Evolutionary conservation across 2,113 vertebrate genomes (phyloP), one percentile per base, ranked within the genome.

Genomic region (Etheostoma cragini): DNA sequence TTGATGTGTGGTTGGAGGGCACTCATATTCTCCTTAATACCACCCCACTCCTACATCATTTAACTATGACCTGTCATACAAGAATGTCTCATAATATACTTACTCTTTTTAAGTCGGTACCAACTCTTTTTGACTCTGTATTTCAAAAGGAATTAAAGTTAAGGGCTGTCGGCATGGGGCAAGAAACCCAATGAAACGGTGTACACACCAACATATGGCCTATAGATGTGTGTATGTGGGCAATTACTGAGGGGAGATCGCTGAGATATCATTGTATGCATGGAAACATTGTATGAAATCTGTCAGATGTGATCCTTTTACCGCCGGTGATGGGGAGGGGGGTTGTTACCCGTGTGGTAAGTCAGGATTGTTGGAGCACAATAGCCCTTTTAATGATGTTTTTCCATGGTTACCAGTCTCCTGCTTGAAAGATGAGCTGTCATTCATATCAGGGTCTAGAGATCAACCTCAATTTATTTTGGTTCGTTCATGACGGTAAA

Each of bases 361-460:
- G 56, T 72, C 66, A 76, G 82, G 62, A 74, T 83, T 86, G 62
- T 89, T 66, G 50, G 62, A 56, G 35, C 82, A 89, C 79, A 89
- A 83, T 70, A 72, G 76, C 5, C 54, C 75, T 72, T 89, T 89
- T 85, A 88, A 87, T 87, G 57, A 88, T 87, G 79, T 88, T 57
- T 90, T 81, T 81, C 84, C 84, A 89, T 93, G 81, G 88, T 86
- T 76, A 84, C 89, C 80, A 19, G 69, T 13, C 45, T 64, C 24
- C 22, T 69, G 46, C 72, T 42, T 80, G 17, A 88, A 89, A 86
- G 84, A 89, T 80, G 84, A 88, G 81, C 70, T 16, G 72, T 87
- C 81, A 82, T 84, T 91, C 68, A 86, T 84, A 75, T 82, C 81
- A 71, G 61, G 74, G 76, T 81, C 63, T 49, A 69, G 52, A 78